phyloP scores from a whole-genome alignment of 2,113 vertebrate genomes.

The Xyliphius kryptos region DNA sequence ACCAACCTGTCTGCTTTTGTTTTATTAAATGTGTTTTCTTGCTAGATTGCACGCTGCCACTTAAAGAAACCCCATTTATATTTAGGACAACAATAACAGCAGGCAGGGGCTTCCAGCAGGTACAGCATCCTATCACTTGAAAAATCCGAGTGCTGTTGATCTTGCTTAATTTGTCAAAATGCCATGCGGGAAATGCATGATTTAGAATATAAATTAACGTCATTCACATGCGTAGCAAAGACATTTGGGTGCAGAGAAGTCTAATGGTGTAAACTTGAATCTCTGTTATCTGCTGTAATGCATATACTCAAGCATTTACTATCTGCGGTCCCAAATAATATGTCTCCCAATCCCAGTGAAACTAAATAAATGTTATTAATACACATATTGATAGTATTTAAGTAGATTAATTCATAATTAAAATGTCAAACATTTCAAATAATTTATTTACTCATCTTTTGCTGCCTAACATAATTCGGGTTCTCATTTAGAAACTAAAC shows the following conservation, averaged over 20 bases:
- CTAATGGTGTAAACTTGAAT: background rate
- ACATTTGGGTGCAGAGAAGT: background rate
- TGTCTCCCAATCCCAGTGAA: too few species aligned
- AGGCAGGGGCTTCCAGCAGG: background rate
- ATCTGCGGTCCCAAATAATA: too few species aligned
- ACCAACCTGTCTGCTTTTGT: background rate
- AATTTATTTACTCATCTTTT: too few species aligned
- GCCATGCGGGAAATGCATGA: conserved; percentile 31
- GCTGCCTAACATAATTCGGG: too few species aligned
- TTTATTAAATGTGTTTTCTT: background rate
- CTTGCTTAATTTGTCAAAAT: conserved; percentile 32
- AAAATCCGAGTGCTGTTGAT: conserved; percentile 3
- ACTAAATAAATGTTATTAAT: too few species aligned
- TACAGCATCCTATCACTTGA: conserved; percentile 13
- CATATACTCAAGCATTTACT: too few species aligned
- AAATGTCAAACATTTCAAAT: too few species aligned
- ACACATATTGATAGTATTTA: too few species aligned
- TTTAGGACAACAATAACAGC: conserved; percentile 17
- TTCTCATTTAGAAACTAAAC: too few species aligned
- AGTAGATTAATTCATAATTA: too few species aligned
- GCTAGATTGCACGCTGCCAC: background rate
- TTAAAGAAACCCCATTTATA: conserved; percentile 5
- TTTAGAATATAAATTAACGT: conserved; percentile 22
- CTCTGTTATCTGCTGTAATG: too few species aligned
- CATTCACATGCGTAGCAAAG: background rate